These are phyloP conservation scores for Teleogryllus occipitalis DNA, from an alignment of 1,140 invertebrate species.

Conservation along the genomic window DNA sequence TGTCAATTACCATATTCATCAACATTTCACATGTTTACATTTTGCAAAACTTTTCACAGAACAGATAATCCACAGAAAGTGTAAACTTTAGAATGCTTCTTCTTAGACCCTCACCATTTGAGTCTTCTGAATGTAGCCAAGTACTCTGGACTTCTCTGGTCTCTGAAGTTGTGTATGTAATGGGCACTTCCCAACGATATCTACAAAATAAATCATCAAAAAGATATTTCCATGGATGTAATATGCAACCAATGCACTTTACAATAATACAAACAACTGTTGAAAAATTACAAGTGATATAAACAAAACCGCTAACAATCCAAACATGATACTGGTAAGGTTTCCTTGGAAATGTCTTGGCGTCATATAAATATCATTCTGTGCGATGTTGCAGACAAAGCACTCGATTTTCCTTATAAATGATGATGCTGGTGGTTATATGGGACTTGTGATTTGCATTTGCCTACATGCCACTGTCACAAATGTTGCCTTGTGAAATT, in stretches of 20 bases:
- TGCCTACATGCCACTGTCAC: no score
- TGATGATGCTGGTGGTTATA: no score
- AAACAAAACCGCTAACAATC: neutral
- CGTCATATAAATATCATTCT: no score
- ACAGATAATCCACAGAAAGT: neutral
- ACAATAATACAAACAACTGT: neutral
- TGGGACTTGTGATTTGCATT: no score
- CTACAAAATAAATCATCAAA: slow-evolving; percentile 21
- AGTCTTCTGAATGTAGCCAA: slow-evolving; percentile 18
- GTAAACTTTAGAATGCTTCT: neutral
- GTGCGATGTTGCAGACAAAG: no score
- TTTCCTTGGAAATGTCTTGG: no score
- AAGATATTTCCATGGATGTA: slow-evolving; percentile 44
- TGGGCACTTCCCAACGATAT: slow-evolving; percentile 68
- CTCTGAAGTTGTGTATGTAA: slow-evolving; percentile 61
- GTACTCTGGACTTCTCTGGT: slow-evolving; percentile 6
- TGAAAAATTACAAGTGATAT: neutral
- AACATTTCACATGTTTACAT: neutral
- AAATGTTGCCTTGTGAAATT: no score
- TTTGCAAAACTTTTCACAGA: no score
- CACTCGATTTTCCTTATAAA: no score
- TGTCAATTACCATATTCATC: neutral
- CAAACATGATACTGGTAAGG: neutral
- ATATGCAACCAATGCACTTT: neutral
- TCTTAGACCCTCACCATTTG: neutral